Base-by-base conservation (phyloP, 1,140 invertebrate species). In the Choristoneura fumiferana region DNA sequence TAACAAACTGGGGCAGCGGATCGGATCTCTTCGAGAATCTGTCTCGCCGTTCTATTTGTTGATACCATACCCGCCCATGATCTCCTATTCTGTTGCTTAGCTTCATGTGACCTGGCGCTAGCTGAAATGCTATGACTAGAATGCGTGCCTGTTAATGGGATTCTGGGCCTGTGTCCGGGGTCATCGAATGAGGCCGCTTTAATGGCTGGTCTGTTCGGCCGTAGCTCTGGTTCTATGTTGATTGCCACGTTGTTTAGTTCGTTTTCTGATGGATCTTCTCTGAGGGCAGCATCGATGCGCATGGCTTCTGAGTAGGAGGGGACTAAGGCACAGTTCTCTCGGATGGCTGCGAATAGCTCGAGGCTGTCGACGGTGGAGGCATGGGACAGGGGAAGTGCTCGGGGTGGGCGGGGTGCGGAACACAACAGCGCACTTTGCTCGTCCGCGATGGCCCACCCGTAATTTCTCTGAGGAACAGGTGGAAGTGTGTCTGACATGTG, bases 391-490 rank as follows among this genome's bases (percentile, higher is more conserved):
- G 91, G 61, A 93, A 89, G 39, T 91, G 94, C 78, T 92, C 94
- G 63, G 90, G 94, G 87, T 93, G 96, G 83, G 90, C 95, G 83
- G 89, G 92, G 45, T 91, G 93, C 53, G 84, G 91, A 62, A 93
- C 93, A 72, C 87, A 89, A 68, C 4, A 89, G 71, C 0, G 88
- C 88, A 53, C 82, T 94, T 63, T 94, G 89, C 63, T 96, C 94
- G 64, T 90, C 87, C 10, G 83, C 80, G 6, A 89, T 69, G 14
- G 81, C 80, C 81, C 84, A 83, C 1, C 76, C 76, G 52, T 84
- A 85, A 54, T 84, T 87, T 1, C 76, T 78, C 1, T 81, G 68
- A 12, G 81, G 85, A 12, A 82, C 80, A 17, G 81, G 83, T 3
- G 82, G 85, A 35, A 84, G 58, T 3, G 69, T 92, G 83, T 78